A percentile compares a stretch with the other conserved stretches of the same genome.
These are phyloP conservation scores for Microtus ochrogaster DNA, from an alignment of 2,113 vertebrate genomes.

Conservation along the genomic window DNA sequence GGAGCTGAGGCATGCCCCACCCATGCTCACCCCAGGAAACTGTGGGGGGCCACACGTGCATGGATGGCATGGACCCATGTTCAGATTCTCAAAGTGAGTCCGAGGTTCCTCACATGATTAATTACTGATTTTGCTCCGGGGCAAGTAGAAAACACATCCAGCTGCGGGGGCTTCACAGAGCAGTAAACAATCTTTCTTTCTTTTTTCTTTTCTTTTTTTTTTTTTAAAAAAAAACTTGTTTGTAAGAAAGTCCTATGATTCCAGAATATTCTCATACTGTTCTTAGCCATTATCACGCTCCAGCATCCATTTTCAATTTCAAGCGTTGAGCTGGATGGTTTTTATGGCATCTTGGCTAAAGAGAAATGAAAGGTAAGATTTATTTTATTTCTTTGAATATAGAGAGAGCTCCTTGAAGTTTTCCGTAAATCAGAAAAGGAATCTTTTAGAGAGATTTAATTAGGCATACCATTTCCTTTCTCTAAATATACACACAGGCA, in stretches of 20 bases:
- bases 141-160: constrained; percentile 31
- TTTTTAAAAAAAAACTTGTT: background rate
- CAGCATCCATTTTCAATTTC: constrained; percentile 71
- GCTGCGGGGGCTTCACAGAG: background rate
- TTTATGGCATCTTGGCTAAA: constrained; percentile 61
- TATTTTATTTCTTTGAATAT: constrained; percentile 40
- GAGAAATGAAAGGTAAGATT: constrained; percentile 62
- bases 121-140: background rate
- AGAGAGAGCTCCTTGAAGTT: constrained; percentile 10
- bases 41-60: no score
- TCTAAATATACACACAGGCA: constrained; percentile 39
- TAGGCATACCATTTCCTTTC: constrained; percentile 52
- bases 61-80: background rate
- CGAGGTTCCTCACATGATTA: background rate
- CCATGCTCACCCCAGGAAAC: background rate
- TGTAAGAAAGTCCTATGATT: constrained; percentile 53
- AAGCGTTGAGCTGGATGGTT: constrained; percentile 52
- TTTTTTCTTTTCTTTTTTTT: background rate
- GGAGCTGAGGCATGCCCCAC: no score
- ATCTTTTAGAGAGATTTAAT: constrained; percentile 56
- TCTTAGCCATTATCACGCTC: constrained; percentile 29
- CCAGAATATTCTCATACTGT: constrained; percentile 41
- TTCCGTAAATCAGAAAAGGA: constrained; percentile 13
- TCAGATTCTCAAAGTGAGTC: background rate
- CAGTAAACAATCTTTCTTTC: constrained; percentile 39